Evolutionary conservation across 2,113 vertebrate genomes (phyloP).

Genomic region (Etheostoma cragini): DNA sequence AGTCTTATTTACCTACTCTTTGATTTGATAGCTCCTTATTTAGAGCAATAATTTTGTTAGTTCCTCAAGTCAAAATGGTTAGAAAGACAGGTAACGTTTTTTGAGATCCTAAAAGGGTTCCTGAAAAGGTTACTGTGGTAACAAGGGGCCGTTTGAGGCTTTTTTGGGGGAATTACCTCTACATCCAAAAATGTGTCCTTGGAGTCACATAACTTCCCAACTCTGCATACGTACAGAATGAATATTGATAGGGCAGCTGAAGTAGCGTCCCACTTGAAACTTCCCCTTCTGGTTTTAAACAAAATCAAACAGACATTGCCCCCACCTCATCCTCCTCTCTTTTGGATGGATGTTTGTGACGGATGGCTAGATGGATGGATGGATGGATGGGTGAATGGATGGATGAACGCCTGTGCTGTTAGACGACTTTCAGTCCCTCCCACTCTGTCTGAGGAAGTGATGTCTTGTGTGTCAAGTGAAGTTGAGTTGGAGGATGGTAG

Average conservation of each 20-base stretch:
- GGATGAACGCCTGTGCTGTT: constrained; percentile 39
- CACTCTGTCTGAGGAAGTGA: neutral
- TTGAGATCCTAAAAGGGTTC: neutral
- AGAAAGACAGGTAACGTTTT: neutral
- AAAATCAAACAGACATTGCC: constrained; percentile 8
- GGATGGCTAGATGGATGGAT: constrained; percentile 44
- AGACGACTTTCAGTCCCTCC: constrained; percentile 37
- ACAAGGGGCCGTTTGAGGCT: neutral
- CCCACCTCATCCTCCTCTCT: constrained; percentile 43
- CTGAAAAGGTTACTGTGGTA: neutral
- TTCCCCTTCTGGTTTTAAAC: neutral
- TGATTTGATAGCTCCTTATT: neutral
- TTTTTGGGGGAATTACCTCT: neutral
- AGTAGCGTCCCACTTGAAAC: constrained; percentile 23
- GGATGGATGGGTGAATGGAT: constrained; percentile 41
- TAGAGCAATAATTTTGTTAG: no score
- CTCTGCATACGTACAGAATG: constrained; percentile 21
- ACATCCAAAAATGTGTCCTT: neutral
- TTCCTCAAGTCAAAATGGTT: neutral
- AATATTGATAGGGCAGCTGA: constrained; percentile 38
- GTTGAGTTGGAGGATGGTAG: constrained; percentile 7
- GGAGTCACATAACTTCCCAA: neutral
- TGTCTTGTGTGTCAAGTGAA: neutral
- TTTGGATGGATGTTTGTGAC: constrained; percentile 24
- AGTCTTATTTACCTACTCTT: neutral